These are phyloP conservation scores for Stictonetta naevosa DNA, from an alignment of 2,113 vertebrate species.

Conservation along the genomic window DNA sequence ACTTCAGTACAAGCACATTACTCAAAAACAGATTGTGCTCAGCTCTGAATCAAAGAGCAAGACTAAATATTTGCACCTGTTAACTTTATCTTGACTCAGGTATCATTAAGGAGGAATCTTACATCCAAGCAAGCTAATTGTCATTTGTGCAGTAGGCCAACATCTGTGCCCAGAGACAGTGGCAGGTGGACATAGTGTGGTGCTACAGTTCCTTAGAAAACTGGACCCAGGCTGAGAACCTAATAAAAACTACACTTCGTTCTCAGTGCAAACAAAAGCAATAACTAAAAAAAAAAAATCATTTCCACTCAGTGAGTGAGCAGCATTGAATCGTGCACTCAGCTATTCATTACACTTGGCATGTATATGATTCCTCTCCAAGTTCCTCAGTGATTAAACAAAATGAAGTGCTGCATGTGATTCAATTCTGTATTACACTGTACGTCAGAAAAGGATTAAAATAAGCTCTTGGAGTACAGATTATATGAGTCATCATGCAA, in stretches of 20 bases:
- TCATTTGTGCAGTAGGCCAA: not conserved
- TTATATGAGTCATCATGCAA: constrained; percentile 17
- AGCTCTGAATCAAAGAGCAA: not conserved
- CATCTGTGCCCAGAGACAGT: not conserved
- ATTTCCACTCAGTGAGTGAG: not conserved
- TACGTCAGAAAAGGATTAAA: constrained; percentile 61
- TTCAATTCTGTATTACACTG: constrained; percentile 17
- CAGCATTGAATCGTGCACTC: not conserved
- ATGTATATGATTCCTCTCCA: not conserved
- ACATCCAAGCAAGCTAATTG: not conserved
- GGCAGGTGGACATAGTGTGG: not conserved
- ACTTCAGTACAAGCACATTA: not conserved
- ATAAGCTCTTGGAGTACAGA: constrained; percentile 40
- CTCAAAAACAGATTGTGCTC: not conserved
- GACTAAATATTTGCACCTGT: not conserved
- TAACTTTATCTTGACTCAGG: not conserved
- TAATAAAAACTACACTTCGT: not conserved
- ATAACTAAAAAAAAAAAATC: not conserved
- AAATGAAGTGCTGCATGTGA: constrained; percentile 12
- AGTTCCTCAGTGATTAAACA: not conserved
- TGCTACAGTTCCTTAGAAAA: not conserved
- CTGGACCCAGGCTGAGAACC: not conserved
- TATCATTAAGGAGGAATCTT: not conserved
- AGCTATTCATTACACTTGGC: not conserved
- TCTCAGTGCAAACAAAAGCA: not conserved